A percentile compares a stretch with the other conserved stretches of the same genome.
Conservation (phyloP, 2,797 vertebrate genomes). For the Dryobates pubescens region DNA sequence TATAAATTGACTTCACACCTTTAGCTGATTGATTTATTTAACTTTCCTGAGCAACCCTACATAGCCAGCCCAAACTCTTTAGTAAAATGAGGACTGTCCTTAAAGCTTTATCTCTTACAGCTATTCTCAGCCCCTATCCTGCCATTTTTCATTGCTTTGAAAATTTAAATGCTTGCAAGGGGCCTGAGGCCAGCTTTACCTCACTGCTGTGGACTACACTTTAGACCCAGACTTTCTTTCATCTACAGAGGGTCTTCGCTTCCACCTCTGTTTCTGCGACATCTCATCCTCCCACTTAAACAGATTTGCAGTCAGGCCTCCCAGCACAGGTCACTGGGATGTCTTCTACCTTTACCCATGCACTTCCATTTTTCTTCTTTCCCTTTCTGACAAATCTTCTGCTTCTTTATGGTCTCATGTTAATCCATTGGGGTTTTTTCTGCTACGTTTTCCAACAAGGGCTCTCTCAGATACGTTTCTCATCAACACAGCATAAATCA, state of each 20-base stretch:
- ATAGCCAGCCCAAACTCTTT: constrained; percentile 26
- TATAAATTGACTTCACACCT: constrained; percentile 66
- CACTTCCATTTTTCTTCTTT: not conserved
- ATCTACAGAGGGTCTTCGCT: not conserved
- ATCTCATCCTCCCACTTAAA: accelerated
- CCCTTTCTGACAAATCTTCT: not conserved
- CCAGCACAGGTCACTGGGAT: accelerated
- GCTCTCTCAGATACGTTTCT: not conserved
- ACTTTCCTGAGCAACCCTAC: constrained; percentile 20
- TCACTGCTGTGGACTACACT: not conserved
- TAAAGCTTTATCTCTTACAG: not conserved
- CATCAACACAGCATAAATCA: not conserved
- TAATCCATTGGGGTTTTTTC: not conserved
- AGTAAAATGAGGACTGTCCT: constrained; percentile 22
- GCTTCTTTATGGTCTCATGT: not conserved
- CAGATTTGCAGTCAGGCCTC: not conserved
- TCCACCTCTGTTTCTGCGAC: not conserved
- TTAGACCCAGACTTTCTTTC: not conserved
- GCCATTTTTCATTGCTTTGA: not conserved
- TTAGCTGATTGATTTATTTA: constrained; percentile 58
- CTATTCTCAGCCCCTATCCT: not conserved
- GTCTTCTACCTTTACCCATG: not conserved
- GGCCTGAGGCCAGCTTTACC: not conserved
- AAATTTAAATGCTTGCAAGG: not conserved
- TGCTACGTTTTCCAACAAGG: not conserved